Evolutionary conservation across 2,113 vertebrate genomes (phyloP).

Genomic region (Tragelaphus scriptus): DNA sequence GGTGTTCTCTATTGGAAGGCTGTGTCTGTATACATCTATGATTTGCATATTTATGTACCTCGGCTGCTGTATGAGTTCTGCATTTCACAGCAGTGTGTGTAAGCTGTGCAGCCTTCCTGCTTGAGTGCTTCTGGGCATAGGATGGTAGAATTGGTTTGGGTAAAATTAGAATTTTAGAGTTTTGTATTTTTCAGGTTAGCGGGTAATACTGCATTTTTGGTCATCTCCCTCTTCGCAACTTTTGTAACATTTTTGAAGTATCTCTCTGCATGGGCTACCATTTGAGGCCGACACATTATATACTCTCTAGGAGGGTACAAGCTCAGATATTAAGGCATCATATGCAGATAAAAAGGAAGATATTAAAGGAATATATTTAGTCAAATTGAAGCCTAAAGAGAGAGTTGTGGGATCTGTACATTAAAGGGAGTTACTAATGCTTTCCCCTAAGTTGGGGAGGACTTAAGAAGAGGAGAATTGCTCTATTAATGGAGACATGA

Average conservation of each 20-base stretch:
- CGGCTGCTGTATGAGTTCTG: conserved; percentile 57
- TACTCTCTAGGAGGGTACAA: neutral
- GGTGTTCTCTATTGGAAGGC: conserved; percentile 70
- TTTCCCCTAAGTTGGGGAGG: neutral
- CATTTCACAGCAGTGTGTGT: conserved; percentile 66
- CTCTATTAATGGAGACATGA: neutral
- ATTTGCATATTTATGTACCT: conserved; percentile 70
- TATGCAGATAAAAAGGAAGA: conserved; percentile 21
- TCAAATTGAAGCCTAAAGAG: neutral
- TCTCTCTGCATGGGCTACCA: conserved; percentile 33
- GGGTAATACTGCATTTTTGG: conserved; percentile 39
- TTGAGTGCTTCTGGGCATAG: conserved; percentile 50
- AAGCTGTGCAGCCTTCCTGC: conserved; percentile 20
- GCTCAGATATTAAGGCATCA: conserved; percentile 26
- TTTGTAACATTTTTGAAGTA: conserved; percentile 7
- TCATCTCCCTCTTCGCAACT: conserved; percentile 26
- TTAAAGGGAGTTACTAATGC: neutral
- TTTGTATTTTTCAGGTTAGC: conserved; percentile 29
- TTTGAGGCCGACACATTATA: neutral
- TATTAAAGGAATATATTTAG: conserved; percentile 23
- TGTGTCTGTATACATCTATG: conserved; percentile 71
- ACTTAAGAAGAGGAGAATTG: neutral
- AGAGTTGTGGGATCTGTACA: neutral
- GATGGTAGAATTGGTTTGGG: conserved; percentile 32
- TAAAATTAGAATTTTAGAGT: conserved; percentile 54